Conservation (phyloP, 2,113 vertebrate species). For the Paralichthys olivaceus region DNA sequence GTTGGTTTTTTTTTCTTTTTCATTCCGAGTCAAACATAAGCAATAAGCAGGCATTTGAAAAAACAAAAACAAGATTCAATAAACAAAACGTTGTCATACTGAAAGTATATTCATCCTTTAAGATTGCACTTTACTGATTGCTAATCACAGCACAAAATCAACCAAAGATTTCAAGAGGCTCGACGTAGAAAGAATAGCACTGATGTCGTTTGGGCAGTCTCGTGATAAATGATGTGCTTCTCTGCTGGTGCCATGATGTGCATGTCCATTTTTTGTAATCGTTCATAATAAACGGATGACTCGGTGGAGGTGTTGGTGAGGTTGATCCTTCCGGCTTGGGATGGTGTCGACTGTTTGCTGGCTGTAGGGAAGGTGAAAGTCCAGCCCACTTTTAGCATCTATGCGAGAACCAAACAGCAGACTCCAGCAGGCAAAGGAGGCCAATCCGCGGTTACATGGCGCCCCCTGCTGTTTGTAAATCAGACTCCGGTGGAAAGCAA, state of each 20-base stretch:
- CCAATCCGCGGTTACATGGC: slow-evolving; percentile 38
- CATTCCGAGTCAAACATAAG: slow-evolving; percentile 63
- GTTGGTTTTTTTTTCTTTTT: slow-evolving; percentile 13
- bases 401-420: slow-evolving; percentile 30
- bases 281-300: slow-evolving; percentile 41
- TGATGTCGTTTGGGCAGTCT: slow-evolving; percentile 20
- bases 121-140: slow-evolving; percentile 86
- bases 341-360: slow-evolving; percentile 56
- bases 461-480: slow-evolving; percentile 69
- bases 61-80: slow-evolving; percentile 66
- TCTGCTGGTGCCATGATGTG: slow-evolving; percentile 68
- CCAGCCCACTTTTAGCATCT: slow-evolving; percentile 26
- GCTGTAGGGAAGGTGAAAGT: slow-evolving; percentile 44
- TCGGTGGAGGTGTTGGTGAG: slow-evolving; percentile 28
- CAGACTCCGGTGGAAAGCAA: slow-evolving; percentile 70
- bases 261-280: slow-evolving; percentile 11
- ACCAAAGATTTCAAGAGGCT: slow-evolving; percentile 73
- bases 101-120: slow-evolving; percentile 76
- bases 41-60: slow-evolving; percentile 62
- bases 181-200: slow-evolving; percentile 60
- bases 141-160: slow-evolving; percentile 84
- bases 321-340: slow-evolving; percentile 50
- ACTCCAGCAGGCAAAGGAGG: slow-evolving; percentile 32
- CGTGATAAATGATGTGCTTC: slow-evolving; percentile 6
- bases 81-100: slow-evolving; percentile 66